A percentile compares a stretch with the other conserved stretches of the same genome.
Conservation (phyloP, 2,113 vertebrate species). For the Corvus moneduloides region DNA sequence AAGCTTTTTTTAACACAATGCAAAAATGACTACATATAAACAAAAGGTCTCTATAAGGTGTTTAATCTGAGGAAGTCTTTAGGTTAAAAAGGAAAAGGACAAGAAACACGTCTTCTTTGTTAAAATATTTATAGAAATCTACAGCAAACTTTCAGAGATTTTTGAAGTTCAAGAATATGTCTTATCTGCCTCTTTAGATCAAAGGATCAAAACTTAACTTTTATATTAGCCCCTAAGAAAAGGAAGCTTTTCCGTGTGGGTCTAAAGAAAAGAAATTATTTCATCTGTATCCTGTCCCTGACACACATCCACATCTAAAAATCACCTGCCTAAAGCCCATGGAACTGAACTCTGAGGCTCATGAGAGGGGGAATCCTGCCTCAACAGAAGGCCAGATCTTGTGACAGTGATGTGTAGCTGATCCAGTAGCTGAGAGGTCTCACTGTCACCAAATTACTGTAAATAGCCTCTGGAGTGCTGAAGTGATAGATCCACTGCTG, state of each 20-base stretch:
- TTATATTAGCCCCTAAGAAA: not conserved
- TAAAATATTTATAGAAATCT: slow-evolving; percentile 50
- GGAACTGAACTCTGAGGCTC: not conserved
- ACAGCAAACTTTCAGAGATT: not conserved
- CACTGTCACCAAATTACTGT: not conserved
- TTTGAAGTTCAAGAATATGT: slow-evolving; percentile 22
- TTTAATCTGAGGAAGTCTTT: not conserved
- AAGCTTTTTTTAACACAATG: not conserved
- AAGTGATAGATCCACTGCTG: not conserved
- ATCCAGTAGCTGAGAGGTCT: not conserved
- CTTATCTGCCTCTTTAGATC: not conserved
- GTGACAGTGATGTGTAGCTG: not conserved
- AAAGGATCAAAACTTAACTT: slow-evolving; percentile 12
- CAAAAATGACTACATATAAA: not conserved
- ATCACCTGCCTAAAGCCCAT: not conserved
- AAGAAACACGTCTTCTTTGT: not conserved
- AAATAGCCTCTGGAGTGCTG: not conserved
- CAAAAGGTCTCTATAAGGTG: not conserved
- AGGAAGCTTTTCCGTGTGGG: not conserved
- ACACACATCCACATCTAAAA: not conserved
- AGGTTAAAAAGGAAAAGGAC: not conserved
- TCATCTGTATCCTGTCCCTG: not conserved
- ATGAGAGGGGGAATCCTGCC: not conserved
- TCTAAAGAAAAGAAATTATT: not conserved
- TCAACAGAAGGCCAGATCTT: not conserved